Conservation (phyloP, 2,888 invertebrate genomes). For the Nephrotoma flavescens region DNA sequence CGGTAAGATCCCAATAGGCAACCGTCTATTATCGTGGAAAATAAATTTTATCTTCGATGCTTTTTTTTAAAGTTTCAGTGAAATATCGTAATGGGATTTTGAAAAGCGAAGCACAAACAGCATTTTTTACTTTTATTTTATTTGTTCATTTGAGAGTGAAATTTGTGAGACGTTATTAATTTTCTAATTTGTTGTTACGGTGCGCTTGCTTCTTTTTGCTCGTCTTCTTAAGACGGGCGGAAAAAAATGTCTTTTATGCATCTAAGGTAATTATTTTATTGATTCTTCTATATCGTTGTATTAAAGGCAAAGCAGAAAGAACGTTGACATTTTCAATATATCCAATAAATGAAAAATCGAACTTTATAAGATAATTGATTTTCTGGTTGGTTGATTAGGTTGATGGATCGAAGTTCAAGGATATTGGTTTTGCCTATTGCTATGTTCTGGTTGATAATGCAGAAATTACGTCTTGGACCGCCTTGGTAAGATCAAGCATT, state of each 20-base stretch:
- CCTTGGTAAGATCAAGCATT: too few relatives aligned
- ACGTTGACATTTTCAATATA: too few relatives aligned
- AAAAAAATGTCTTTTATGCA: neutral
- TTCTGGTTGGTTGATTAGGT: too few relatives aligned
- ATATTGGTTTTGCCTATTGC: too few relatives aligned
- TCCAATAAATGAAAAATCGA: too few relatives aligned
- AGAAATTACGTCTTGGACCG: too few relatives aligned
- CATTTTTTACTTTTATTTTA: neutral
- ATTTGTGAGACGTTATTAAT: neutral
- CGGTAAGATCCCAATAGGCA: neutral
- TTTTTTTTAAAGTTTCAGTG: neutral
- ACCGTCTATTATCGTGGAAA: neutral
- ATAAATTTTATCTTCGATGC: neutral
- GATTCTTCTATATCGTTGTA: neutral
- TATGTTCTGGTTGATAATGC: too few relatives aligned
- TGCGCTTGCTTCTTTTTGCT: neutral
- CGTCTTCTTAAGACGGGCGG: neutral
- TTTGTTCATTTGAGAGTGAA: neutral
- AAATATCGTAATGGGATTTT: neutral
- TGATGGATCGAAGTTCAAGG: too few relatives aligned
- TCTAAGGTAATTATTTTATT: neutral
- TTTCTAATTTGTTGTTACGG: neutral
- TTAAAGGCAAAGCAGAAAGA: neutral
- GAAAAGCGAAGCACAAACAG: neutral
- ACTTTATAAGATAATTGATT: too few relatives aligned